Conservation (phyloP, 1,140 invertebrate species). For the Bombus sylvicola region DNA sequence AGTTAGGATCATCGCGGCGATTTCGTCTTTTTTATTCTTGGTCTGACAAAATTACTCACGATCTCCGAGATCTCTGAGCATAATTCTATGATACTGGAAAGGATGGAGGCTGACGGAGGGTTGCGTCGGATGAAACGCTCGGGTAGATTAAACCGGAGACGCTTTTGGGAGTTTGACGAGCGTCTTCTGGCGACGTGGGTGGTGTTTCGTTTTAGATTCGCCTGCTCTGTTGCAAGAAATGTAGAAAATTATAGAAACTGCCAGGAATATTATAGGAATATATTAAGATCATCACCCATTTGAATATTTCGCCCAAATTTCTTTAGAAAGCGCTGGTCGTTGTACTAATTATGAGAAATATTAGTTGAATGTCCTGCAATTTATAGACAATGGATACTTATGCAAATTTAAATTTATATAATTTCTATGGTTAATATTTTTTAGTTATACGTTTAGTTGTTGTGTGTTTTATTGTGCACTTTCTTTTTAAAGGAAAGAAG, state of each 20-base stretch:
- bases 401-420: not conserved
- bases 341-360: not conserved
- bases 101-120: not conserved
- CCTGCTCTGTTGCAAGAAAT: not conserved
- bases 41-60: conserved; percentile 41
- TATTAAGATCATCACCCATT: not conserved
- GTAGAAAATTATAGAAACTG: not conserved
- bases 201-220: not conserved
- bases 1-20: conserved; percentile 45
- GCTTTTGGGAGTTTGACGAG: conserved; percentile 27
- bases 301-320: not conserved
- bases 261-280: no score
- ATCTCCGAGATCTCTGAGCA: not conserved
- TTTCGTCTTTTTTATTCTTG: conserved; percentile 43
- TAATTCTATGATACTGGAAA: conserved; percentile 39
- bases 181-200: not conserved
- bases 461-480: not conserved
- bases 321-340: no score
- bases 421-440: not conserved
- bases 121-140: conserved; percentile 8
- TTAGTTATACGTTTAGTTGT: not conserved
- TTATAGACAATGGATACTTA: not conserved
- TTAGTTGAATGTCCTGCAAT: not conserved
- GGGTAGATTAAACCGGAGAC: conserved; percentile 45
- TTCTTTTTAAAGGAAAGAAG: not conserved